A percentile compares a stretch with the other conserved stretches of the same genome.
phyloP scores from a whole-genome alignment of 2,113 vertebrate species.

The Pterophyllum scalare region DNA sequence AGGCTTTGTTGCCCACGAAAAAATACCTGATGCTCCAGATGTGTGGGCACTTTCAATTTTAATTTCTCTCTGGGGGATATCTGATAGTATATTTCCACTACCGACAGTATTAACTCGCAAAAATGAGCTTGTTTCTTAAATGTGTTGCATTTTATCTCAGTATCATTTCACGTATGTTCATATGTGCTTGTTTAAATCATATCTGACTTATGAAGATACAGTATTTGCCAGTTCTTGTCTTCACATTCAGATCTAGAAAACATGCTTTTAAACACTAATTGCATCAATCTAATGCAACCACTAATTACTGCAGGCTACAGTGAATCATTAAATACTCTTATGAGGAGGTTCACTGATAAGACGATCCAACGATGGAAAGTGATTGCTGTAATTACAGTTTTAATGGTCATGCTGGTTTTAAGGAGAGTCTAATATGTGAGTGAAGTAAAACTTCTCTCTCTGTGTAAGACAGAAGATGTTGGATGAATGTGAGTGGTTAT shows the following conservation, averaged over 20 bases:
- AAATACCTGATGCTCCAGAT: conserved; percentile 19
- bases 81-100: conserved; percentile 19
- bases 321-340: background rate
- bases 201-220: background rate
- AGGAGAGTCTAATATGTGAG: background rate
- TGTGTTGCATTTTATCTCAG: background rate
- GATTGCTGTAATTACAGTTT: conserved; percentile 33
- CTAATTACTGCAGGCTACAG: background rate
- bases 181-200: background rate
- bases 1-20: background rate
- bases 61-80: conserved; percentile 13
- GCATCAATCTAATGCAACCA: background rate
- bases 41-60: conserved; percentile 42
- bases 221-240: background rate
- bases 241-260: background rate
- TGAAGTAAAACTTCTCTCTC: conserved; percentile 34
- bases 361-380: conserved; percentile 3
- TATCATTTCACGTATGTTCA: background rate
- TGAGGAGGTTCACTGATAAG: background rate
- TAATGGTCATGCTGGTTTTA: conserved; percentile 8
- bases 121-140: background rate
- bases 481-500: background rate
- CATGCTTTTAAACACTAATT: background rate
- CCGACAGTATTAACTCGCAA: conserved; percentile 39
- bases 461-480: background rate